These are phyloP conservation scores for Ramphastos sulfuratus DNA, from an alignment of 2,113 vertebrate species.

Conservation along the genomic window DNA sequence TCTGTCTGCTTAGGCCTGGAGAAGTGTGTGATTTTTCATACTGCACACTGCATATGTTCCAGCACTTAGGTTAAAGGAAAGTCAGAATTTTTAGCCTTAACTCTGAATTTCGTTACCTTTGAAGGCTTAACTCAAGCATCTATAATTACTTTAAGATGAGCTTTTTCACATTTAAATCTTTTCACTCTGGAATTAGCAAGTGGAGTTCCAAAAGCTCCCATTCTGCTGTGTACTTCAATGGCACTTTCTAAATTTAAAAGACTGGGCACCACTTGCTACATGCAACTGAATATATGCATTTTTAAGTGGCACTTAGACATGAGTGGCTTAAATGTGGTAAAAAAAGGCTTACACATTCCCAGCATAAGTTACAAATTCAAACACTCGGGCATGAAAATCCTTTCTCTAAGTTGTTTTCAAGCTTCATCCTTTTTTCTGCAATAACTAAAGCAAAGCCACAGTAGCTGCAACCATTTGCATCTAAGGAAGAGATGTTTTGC, in stretches of 20 bases:
- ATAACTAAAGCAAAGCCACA: constrained; percentile 88
- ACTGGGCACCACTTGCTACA: constrained; percentile 34
- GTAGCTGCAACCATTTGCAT: constrained; percentile 86
- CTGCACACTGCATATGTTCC: constrained; percentile 50
- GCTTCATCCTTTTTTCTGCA: constrained; percentile 80
- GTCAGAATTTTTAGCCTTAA: constrained; percentile 68
- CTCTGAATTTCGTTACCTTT: constrained; percentile 65
- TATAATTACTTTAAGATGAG: constrained; percentile 34
- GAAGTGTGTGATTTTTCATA: constrained; percentile 67
- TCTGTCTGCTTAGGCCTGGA: constrained; percentile 62
- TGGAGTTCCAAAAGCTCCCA: constrained; percentile 14
- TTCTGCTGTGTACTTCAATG: constrained; percentile 21
- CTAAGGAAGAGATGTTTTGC: constrained; percentile 87
- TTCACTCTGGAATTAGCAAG: constrained; percentile 3
- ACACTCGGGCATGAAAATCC: constrained; percentile 79
- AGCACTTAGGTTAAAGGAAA: constrained; percentile 61
- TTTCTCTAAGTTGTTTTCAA: constrained; percentile 80
- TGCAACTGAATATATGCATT: constrained; percentile 56
- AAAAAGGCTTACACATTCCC: constrained; percentile 50
- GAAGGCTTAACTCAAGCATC: constrained; percentile 69
- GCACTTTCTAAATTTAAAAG: constrained; percentile 26
- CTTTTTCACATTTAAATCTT: constrained; percentile 52
- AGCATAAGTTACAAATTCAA: constrained; percentile 75
- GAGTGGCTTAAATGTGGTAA: constrained; percentile 68
- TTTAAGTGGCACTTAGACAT: constrained; percentile 66